Evolutionary conservation across 2,113 vertebrate genomes (phyloP), one percentile per base, ranked within the genome.

Genomic region (Lepus europaeus): DNA sequence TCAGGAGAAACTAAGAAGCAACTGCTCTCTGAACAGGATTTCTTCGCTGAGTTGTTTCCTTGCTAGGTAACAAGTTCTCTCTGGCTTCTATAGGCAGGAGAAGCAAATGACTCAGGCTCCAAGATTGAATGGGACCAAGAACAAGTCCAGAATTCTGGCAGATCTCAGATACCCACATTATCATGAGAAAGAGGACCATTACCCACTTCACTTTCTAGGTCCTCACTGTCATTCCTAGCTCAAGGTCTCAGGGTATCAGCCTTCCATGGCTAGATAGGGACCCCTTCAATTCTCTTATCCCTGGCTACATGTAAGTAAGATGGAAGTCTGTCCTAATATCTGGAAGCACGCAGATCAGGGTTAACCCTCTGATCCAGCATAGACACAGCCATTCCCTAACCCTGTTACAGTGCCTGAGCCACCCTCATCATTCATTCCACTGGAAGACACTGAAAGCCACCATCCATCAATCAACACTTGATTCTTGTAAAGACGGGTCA

Each of bases 1-100:
- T 89, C 87, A 93, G 70, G 45, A 94, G 82, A 95, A 95, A 89
- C n/a, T 92, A 81, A 95, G 89, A 85, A 88, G 36, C 25, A 85
- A 59, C 77, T 51, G 5, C 66, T 91, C 76, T 79, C 79, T 89
- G 74, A 70, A 92, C 9, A 0, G 5, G 27, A 86, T 83, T 93
- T 66, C 49, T 89, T 90, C 39, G 86, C 74, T 13, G n/a, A 70
- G 17, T 27, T 59, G 56, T 93, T 86, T 90, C 76, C 49, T 77
- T 29, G 39, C 53, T 80, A 53, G 12, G 66, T 89, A 82, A 69
- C 69, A 94, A 91, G 23, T 92, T 93, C 59, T 79, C 17, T 95
- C 20, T 39, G 36, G 14, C 73, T 93, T 81, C 81, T 31, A 51
- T 1, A 53, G 20, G 6, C 87, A 90, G 14, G 0, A 9, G 45